phyloP scores from a whole-genome alignment of 2,888 invertebrate species.

The Rotaria socialis region DNA sequence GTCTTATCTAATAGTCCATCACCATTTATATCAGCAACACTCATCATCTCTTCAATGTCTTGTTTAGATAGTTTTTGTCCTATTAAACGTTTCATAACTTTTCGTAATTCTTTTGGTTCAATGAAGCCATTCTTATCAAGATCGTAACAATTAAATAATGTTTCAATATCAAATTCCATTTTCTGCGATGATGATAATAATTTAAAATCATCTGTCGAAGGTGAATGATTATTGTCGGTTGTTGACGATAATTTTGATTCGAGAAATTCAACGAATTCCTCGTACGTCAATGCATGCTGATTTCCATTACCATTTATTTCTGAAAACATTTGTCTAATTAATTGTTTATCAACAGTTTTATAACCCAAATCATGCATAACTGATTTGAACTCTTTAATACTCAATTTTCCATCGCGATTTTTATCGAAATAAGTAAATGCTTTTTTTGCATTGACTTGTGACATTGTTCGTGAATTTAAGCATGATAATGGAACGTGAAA shows the following conservation, averaged over 20 bases:
- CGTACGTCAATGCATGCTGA: neutral
- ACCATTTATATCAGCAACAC: neutral
- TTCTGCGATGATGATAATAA: neutral
- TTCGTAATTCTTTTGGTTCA: conserved; percentile 33
- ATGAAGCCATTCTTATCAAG: conserved; percentile 3
- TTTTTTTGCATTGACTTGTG: no score
- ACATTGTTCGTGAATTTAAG: neutral
- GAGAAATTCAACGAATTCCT: conserved; percentile 28
- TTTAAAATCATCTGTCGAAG: neutral
- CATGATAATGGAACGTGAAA: neutral
- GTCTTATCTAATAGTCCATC: conserved; percentile 24
- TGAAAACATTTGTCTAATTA: neutral
- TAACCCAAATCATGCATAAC: conserved; percentile 31
- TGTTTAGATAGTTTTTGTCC: conserved; percentile 9
- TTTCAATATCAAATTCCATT: conserved; percentile 8
- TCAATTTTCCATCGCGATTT: neutral
- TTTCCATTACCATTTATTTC: neutral
- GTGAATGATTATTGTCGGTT: neutral
- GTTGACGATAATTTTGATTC: neutral
- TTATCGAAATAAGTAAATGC: no score
- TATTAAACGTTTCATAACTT: conserved; percentile 14
- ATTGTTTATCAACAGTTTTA: conserved; percentile 11
- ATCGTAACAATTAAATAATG: conserved; percentile 35
- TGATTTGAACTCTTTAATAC: conserved; percentile 3
- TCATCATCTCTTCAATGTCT: conserved; percentile 6